phyloP scores from a whole-genome alignment of 2,113 vertebrate species.

The Pogona vitticeps region DNA sequence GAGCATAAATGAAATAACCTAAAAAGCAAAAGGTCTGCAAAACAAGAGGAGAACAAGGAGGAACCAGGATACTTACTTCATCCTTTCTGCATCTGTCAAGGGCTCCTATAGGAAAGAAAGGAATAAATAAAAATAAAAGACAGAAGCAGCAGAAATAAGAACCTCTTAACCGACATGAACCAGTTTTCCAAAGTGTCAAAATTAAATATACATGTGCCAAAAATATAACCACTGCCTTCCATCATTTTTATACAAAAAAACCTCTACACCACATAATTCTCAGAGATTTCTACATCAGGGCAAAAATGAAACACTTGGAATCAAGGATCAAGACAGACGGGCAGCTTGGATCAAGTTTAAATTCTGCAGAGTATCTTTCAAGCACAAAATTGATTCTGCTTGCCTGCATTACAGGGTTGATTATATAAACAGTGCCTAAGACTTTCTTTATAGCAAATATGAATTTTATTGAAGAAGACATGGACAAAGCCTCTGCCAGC shows the following conservation, averaged over 20 bases:
- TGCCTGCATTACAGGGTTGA: not conserved
- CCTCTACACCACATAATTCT: conserved; percentile 13
- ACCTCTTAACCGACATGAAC: conserved; percentile 20
- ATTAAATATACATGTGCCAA: not conserved
- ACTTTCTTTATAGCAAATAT: not conserved
- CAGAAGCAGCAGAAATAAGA: conserved; percentile 64
- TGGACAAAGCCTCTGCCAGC: conserved; percentile 2
- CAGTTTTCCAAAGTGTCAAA: not conserved
- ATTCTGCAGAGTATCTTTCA: not conserved
- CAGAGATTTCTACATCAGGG: not conserved
- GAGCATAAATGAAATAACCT: conserved; percentile 17
- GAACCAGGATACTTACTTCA: conserved; percentile 85
- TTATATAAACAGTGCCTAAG: not conserved
- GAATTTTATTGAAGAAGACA: not conserved
- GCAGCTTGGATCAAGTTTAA: not conserved
- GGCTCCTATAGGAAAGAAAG: conserved; percentile 81
- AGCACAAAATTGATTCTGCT: not conserved
- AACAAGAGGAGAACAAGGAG: not conserved
- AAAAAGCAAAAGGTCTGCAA: conserved; percentile 8
- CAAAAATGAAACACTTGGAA: not conserved
- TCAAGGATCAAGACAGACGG: not conserved
- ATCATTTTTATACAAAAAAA: not conserved
- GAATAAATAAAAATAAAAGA: too few relatives aligned
- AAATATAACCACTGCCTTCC: not conserved
- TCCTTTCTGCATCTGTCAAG: conserved; percentile 87